Evolutionary conservation across 2,113 vertebrate genomes (phyloP).

Genomic region (Hylia prasina): DNA sequence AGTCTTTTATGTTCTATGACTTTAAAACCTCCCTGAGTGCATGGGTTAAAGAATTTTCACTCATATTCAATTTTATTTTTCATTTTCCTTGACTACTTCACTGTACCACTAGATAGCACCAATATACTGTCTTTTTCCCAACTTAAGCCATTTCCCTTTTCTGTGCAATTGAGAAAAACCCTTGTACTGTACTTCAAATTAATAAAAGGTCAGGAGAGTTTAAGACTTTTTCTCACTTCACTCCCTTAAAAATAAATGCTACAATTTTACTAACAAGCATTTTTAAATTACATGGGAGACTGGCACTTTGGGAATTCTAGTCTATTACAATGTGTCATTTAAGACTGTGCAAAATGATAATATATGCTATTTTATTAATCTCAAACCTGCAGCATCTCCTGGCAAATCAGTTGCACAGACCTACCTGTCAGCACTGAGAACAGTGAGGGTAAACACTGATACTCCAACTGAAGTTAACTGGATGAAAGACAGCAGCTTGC

Average conservation of each 20-base stretch:
- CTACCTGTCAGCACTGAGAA: constrained; percentile 84
- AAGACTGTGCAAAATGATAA: background rate
- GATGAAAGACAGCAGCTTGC: constrained; percentile 81
- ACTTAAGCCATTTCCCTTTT: background rate
- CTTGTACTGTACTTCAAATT: background rate
- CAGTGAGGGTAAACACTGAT: constrained; percentile 81
- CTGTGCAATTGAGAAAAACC: background rate
- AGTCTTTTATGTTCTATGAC: background rate
- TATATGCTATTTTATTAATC: background rate
- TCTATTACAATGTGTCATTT: background rate
- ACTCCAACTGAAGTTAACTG: constrained; percentile 81
- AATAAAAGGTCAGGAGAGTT: constrained; percentile 39
- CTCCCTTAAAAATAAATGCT: background rate
- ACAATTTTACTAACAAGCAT: background rate
- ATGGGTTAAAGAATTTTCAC: background rate
- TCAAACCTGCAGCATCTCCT: background rate
- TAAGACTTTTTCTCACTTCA: background rate
- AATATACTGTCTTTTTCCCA: constrained; percentile 37
- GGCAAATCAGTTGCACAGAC: constrained; percentile 36
- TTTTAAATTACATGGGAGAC: background rate
- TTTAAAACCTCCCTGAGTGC: background rate
- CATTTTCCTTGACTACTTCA: constrained; percentile 12
- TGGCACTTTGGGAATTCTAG: background rate
- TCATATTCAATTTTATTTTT: constrained; percentile 36
- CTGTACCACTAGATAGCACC: constrained; percentile 76